Evolutionary conservation across 2,888 invertebrate species (phyloP), one percentile per base, ranked within the genome.

Genomic region (Flabesymbios commensalis): DNA sequence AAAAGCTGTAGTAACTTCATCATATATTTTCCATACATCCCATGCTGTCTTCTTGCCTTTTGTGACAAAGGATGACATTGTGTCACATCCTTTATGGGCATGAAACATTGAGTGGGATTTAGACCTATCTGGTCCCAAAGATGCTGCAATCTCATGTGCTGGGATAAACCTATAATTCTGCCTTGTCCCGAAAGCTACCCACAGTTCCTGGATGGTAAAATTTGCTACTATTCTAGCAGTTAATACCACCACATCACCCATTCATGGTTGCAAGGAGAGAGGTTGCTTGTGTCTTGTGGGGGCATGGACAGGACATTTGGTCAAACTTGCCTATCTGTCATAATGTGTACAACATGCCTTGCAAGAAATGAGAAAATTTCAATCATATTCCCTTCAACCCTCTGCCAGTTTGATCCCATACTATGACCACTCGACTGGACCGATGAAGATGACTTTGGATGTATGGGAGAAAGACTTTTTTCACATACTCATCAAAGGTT

Each of bases 81-180:
- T 61, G 29, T 67, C 64, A 58, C 64, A 68, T 1, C 65, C 67
- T 24, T 62, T 65, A 29, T 62, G 61, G n/a, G n/a, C n/a, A n/a
- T n/a, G n/a, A n/a, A n/a, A n/a, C n/a, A n/a, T n/a, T n/a, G n/a
- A n/a, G n/a, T n/a, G n/a, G 1, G 43, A 61, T 1, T 42, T 24
- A 10, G 62, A 42, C 42, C 55, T 59, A 3, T 57, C 52, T 29
- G 48, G 32, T 3, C 65, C 67, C 22, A 59, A 33, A 4, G 36
- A 33, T 19, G 31, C 31, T 24, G 59, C 57, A 39, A 65, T 65
- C 22, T 42, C 45, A 42, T 69, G 67, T 7, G 51, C 59, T 24
- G 65, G 49, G 32, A 70, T 67, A 48, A 65, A 65, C 19, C 63
- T 28, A 22, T 61, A 45, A 24, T 60, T 22, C 28, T 53, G 55